Conservation (phyloP, 2,113 vertebrate genomes). For the Equus quagga region DNA sequence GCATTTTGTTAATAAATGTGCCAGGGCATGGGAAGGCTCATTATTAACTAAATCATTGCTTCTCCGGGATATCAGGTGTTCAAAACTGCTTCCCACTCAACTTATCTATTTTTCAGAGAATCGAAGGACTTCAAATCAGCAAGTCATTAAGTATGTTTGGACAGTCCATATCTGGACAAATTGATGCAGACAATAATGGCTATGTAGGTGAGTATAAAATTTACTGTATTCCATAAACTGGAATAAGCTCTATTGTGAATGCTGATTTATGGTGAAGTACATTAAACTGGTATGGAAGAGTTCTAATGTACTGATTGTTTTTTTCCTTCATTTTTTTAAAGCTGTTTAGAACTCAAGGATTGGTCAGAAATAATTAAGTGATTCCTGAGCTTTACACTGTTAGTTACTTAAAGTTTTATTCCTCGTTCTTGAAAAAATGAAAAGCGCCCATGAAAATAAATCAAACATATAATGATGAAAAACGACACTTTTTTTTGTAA, state of each 20-base stretch:
- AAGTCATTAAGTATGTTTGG: slow-evolving; percentile 91
- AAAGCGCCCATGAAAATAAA: neutral
- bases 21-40: neutral
- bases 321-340: slow-evolving; percentile 35
- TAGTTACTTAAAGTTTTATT: neutral
- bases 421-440: neutral
- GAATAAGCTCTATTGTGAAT: neutral
- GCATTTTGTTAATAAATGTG: neutral
- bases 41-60: neutral
- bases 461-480: neutral
- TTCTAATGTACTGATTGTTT: neutral
- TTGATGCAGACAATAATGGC: slow-evolving; percentile 93
- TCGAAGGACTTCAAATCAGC: slow-evolving; percentile 88
- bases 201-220: slow-evolving; percentile 89
- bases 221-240: slow-evolving; percentile 45
- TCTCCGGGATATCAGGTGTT: neutral
- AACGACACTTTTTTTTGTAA: neutral
- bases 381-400: neutral
- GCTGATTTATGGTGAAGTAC: neutral
- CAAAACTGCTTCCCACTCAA: neutral
- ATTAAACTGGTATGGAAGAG: neutral
- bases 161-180: slow-evolving; percentile 91
- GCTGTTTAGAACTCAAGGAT: neutral
- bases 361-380: neutral
- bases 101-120: slow-evolving; percentile 86